phyloP scores from a whole-genome alignment of 2,888 invertebrate species.

The Calameuta pallipes region DNA sequence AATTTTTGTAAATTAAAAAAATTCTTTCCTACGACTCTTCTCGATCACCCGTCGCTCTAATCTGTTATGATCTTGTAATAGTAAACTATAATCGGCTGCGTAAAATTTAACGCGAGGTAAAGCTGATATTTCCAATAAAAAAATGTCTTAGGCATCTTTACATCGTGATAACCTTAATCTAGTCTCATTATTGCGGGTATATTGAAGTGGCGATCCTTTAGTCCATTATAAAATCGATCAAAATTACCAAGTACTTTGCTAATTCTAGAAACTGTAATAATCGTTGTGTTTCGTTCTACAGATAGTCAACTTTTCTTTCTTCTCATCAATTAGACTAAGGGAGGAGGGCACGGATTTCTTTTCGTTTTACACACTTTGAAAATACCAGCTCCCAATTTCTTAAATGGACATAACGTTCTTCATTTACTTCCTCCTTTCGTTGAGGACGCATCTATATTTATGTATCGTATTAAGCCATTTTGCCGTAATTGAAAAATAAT shows the following conservation, averaged over 20 bases:
- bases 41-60: not conserved
- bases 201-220: constrained; percentile 26
- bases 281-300: constrained; percentile 52
- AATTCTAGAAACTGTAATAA: constrained; percentile 55
- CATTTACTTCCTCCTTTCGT: not conserved
- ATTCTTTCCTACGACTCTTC: not conserved
- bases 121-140: constrained; percentile 39
- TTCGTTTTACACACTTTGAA: not conserved
- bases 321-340: not conserved
- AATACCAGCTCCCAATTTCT: constrained; percentile 5
- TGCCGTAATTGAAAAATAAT: not conserved
- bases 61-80: not conserved
- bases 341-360: constrained; percentile 7
- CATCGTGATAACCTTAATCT: constrained; percentile 39
- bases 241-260: constrained; percentile 45
- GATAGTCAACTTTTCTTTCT: not conserved
- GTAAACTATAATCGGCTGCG: not conserved
- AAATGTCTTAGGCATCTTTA: constrained; percentile 36
- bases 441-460: not conserved
- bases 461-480: not conserved
- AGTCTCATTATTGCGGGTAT: constrained; percentile 37
- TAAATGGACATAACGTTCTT: not conserved
- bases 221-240: constrained; percentile 38
- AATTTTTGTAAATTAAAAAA: not conserved
- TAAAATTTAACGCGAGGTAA: constrained; percentile 21